Evolutionary conservation across 2,797 vertebrate species (phyloP), one percentile per base, ranked within the genome.

Genomic region (Siniperca obscura): DNA sequence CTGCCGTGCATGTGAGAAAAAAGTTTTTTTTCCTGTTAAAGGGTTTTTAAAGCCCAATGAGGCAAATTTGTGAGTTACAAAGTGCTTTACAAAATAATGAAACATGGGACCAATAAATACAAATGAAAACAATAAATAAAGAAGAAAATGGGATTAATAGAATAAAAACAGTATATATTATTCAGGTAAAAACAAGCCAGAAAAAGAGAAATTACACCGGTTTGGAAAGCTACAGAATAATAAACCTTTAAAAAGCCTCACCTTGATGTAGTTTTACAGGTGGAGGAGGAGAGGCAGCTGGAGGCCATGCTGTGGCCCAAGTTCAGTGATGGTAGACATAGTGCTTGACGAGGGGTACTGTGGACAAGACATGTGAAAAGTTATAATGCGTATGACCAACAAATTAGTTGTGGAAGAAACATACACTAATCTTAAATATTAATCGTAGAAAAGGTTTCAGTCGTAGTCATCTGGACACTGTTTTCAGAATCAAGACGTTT

Each of bases 231-330:
- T 27, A 62, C 16, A 77, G 17, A 71, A 66, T 14, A 52, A 50
- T 14, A 22, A 65, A 70, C 1, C 4, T 40, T 53, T 53, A 4
- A 7, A 72, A 46, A 72, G 66, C 57, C 83, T 86, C 87, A 99
- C 98, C 96, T 97, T 86, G 97, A 97, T 80, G 91, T 92, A 5
- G 95, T 96, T 90, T 95, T 96, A 79, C 82, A 94, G 78, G 96
- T 96, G 76, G 94, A 90, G 66, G 92, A 90, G 57, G 97, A 97
- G 83, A 94, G 81, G 86, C 93, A 94, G 65, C 96, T 96, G 76
- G 97, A 97, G 21, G 96, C 90, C 91, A 95, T 89, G 89, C 97
- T 98, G 82, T 96, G 93, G 38, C 97, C 96, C 87, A 96, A 86
- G 87, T 90, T 88, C 50, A 95, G 88, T 2, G 91, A 86, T 0